phyloP scores from a whole-genome alignment of 2,113 vertebrate species.

The Pyrgilauda ruficollis region DNA sequence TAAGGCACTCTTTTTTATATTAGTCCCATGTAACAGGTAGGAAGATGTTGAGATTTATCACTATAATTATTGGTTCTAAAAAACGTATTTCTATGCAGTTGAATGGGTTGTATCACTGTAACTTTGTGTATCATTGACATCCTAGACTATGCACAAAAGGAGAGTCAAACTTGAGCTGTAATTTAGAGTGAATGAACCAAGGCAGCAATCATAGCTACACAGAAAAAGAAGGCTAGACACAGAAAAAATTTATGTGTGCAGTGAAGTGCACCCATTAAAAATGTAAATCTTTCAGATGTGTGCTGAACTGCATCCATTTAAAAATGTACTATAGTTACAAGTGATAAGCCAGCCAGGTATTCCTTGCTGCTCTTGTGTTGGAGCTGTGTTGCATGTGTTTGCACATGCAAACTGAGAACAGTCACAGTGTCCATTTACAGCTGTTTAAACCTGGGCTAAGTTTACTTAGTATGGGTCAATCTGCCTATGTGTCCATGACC shows the following conservation, averaged over 20 bases:
- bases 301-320: neutral
- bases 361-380: neutral
- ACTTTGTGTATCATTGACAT: neutral
- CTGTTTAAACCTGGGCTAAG: neutral
- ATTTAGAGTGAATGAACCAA: neutral
- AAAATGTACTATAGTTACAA: neutral
- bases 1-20: neutral
- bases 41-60: neutral
- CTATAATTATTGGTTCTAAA: neutral
- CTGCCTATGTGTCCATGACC: neutral
- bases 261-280: neutral
- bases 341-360: neutral
- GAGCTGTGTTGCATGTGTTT: neutral
- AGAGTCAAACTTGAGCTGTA: neutral
- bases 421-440: neutral
- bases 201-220: neutral
- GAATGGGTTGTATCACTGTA: neutral
- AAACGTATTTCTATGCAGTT: neutral
- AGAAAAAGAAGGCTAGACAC: neutral
- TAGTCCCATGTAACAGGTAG: neutral
- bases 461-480: constrained; percentile 12
- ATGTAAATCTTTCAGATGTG: neutral
- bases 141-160: neutral
- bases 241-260: neutral
- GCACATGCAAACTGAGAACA: neutral